Percentiles rank a stretch among this genome's conserved stretches.
Conservation (phyloP, 2,113 vertebrate genomes). For the Mystacornis crossleyi region DNA sequence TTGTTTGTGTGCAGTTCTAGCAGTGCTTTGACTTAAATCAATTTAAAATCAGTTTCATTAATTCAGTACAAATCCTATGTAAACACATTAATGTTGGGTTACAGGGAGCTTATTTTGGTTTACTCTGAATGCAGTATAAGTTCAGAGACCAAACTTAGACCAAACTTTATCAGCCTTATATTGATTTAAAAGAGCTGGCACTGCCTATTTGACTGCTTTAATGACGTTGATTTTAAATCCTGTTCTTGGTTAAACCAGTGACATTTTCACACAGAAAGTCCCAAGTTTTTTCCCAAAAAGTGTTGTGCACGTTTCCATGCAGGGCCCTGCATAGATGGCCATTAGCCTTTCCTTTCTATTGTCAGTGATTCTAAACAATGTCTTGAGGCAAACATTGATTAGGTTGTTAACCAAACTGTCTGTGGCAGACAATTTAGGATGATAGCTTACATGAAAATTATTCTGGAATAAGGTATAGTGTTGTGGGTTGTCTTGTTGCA, state of each 20-base stretch:
- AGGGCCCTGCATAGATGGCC: neutral
- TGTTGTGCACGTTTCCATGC: neutral
- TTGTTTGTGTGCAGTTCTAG: neutral
- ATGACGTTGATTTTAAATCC: neutral
- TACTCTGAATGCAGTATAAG: neutral
- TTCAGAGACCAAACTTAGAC: conserved; percentile 4
- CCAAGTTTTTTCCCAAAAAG: neutral
- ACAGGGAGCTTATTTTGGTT: neutral
- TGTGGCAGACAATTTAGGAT: conserved; percentile 7
- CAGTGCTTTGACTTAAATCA: neutral
- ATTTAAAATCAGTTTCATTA: neutral
- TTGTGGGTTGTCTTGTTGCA: neutral
- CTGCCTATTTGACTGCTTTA: neutral
- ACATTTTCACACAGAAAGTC: neutral
- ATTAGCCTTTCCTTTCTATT: conserved; percentile 5
- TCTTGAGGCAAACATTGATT: conserved; percentile 33
- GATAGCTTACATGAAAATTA: neutral
- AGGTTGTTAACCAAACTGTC: conserved; percentile 10
- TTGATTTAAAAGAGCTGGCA: neutral
- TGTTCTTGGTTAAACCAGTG: neutral
- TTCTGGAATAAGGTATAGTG: neutral
- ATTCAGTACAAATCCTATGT: neutral
- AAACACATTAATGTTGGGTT: neutral
- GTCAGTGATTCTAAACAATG: neutral
- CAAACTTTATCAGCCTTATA: neutral